Evolutionary conservation across 30 jellyfish, hydroid and myxozoan genomes (phyloP), one percentile per base, ranked within the genome.

Genomic region (Turritopsis dohrnii): DNA sequence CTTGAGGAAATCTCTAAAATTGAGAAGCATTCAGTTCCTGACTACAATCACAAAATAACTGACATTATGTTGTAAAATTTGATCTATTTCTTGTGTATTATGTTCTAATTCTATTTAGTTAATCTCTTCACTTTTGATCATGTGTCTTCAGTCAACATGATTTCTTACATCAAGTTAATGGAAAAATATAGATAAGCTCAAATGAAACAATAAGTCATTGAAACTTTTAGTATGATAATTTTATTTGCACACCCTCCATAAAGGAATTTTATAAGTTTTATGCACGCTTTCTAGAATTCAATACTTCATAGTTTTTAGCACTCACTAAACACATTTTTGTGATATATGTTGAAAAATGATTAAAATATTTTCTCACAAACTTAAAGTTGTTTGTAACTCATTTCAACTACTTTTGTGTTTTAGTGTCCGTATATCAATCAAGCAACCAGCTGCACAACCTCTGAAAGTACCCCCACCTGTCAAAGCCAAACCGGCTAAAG

Each of bases 381-480:
- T 41, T 41, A 41, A 5, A 41, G 60, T 41, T 41, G 60, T 13
- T 41, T 41, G 60, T 41, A 41, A 41, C 9, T 41, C 5, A 3
- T 41, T 13, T 41, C 5, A 41, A 3, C 60, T 13, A 41, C 0
- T 26, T 77, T 0, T 80, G 5, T 80, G 19, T 80, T 65, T 80
- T 30, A 80, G 87, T 65, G 87, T 80, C 20, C 52, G 60, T 31
- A 52, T 80, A 23, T 28, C 87, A 30, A 80, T 80, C 52, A 53
- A 53, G 60, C 87, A 80, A 80, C 87, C 79, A 16, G 87, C 87
- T 3, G 79, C 87, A 4, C 29, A 80, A 65, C 81, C 87, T 26
- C 65, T 52, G 29, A 80, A 80, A 26, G 90, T 91, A n/a, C 96
- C 97, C 9, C 97, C 97, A 54, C 97, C 97, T 53, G 97, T 91